Percentiles rank a stretch among this genome's conserved stretches.
Evolutionary conservation across 1,140 invertebrate genomes (phyloP).

Genomic region (Drosophila pseudoananassae): DNA sequence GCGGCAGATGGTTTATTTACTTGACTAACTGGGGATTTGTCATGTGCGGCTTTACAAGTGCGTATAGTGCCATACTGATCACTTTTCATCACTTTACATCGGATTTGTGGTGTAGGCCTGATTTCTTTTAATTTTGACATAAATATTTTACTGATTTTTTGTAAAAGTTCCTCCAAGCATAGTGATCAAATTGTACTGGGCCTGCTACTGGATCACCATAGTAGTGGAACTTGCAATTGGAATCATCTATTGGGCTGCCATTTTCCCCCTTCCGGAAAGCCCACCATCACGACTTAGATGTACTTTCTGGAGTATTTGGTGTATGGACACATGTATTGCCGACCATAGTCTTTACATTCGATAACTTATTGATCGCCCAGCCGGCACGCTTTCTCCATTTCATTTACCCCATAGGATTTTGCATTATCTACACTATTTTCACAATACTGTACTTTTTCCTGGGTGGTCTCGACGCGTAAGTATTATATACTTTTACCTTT

Average conservation of each 20-base stretch:
- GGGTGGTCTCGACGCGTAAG: conserved; percentile 88
- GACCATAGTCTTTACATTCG: conserved; percentile 88
- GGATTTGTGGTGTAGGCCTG: conserved; percentile 23
- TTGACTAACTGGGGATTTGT: conserved; percentile 58
- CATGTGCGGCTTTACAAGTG: conserved; percentile 31
- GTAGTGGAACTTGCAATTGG: neutral
- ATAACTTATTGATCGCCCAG: conserved; percentile 88
- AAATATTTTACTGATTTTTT: neutral
- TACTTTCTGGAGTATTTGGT: conserved; percentile 79
- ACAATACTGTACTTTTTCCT: conserved; percentile 88
- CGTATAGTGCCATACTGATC: conserved; percentile 30
- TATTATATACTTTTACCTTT: neutral
- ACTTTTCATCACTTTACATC: conserved; percentile 21
- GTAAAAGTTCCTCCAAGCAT: neutral
- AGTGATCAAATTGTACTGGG: conserved; percentile 44
- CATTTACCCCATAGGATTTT: conserved; percentile 87
- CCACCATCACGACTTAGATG: too few relatives aligned
- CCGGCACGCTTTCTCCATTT: conserved; percentile 88
- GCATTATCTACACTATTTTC: conserved; percentile 87
- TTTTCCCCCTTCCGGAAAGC: conserved; percentile 14
- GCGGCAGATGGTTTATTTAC: conserved; percentile 48
- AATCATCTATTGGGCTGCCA: conserved; percentile 32
- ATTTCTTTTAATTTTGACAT: too few relatives aligned
- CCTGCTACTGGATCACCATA: conserved; percentile 46
- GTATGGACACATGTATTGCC: conserved; percentile 89